Percentiles rank a stretch among this genome's conserved stretches.
These are phyloP conservation scores for Drosophila sordidapex DNA, from an alignment of 2,888 invertebrate genomes.

Conservation along the genomic window DNA sequence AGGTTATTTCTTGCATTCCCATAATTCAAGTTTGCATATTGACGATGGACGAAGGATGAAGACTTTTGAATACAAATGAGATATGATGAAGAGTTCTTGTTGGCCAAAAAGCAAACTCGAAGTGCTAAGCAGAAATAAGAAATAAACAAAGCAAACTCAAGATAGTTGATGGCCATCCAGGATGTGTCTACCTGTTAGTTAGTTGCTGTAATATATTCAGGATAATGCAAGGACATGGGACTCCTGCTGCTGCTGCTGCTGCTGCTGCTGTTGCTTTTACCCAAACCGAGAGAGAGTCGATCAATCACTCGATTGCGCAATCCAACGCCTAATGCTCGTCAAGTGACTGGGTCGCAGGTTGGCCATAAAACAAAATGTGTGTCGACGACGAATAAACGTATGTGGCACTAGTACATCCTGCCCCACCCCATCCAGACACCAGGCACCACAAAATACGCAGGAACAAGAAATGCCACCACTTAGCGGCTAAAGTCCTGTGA, in stretches of 20 bases:
- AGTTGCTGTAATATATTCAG: constrained; percentile 25
- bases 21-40: no score
- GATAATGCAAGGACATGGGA: constrained; percentile 5
- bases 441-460: constrained; percentile 22
- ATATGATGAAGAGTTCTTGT: neutral
- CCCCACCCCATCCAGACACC: neutral
- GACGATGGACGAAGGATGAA: neutral
- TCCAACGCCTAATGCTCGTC: constrained; percentile 35
- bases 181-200: neutral
- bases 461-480: constrained; percentile 56
- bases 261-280: constrained; percentile 15
- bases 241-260: neutral
- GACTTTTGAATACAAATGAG: neutral
- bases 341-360: constrained; percentile 49
- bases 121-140: neutral
- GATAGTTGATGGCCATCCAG: neutral
- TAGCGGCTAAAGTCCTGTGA: constrained; percentile 59
- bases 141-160: no score
- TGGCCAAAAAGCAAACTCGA: neutral
- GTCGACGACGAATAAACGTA: constrained; percentile 32
- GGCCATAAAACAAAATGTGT: constrained; percentile 57
- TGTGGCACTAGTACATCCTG: constrained; percentile 24
- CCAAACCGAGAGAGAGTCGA: constrained; percentile 39
- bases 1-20: no score
- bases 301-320: constrained; percentile 67